Base-by-base conservation (phyloP, 2,797 vertebrate species). In the Graptemys geographica region DNA sequence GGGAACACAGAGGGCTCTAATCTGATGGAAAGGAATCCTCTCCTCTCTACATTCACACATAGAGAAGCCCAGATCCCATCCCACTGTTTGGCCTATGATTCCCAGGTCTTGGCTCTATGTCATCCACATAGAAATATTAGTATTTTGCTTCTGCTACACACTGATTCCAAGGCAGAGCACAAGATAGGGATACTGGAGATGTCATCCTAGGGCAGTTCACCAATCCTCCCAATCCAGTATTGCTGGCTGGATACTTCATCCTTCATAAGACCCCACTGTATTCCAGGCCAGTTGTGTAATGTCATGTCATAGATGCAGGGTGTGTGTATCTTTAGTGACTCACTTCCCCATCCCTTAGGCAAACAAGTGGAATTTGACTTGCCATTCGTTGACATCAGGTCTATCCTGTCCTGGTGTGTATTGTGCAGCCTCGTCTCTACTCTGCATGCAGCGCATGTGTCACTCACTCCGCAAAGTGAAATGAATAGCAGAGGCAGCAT, bases 1-100 rank as follows among this genome's bases (percentile, higher is more conserved):
- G 78, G 86, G 79, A 95, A 3, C 84, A 28, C 81, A 16, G 51
- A 28, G 65, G 47, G 44, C 53, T 51, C 65, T 82, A 88, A 90
- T 86, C 23, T 88, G 93, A 65, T 89, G 92, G 89, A 74, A 90
- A 89, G 96, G 95, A 95, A 92, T 82, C 62, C 82, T 90, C 87
- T 91, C 65, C 11, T 51, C 53, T 86, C 83, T 13, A 1, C 16
- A 53, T 51, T 7, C 15, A 3, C 65, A 93, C 80, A 25, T 1
- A 69, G 95, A 93, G 94, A 82, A 56, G 5, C 47, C 49, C 80
- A 49, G 81, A 49, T 23, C 94, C 92, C 37, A 97, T 59, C 81
- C 82, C 84, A 87, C 89, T 56, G 78, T 13, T 78, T 11, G 88
- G 92, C 85, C 94, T 37, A 55, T n/a, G 37, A 81, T 80, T 57